Base-by-base conservation (phyloP, 2,113 vertebrate species). In the Gallinago undulata region DNA sequence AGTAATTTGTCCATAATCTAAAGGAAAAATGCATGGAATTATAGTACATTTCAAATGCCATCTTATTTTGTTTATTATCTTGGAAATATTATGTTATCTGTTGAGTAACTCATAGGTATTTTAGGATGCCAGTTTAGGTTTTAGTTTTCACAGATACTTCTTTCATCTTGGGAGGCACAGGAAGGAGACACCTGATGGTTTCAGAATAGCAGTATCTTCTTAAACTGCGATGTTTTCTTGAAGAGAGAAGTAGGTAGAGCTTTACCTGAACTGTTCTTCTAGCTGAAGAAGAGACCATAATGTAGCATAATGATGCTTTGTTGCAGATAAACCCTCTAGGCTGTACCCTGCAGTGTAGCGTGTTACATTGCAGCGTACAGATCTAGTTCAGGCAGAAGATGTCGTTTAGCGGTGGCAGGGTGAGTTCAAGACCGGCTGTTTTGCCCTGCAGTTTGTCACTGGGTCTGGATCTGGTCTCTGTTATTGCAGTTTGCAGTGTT, bases 341-440 rank as follows among this genome's bases (percentile, higher is more conserved):
- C 85, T 37, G 31, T 22, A 5, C 30, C 22, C 50, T 69, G 76
- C 30, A 2, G 6, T 10, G 7, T 10, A 21, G 6, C 35, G 5
- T 31, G 0, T 19, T 28, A 4, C 0, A 7, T 24, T 18, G 79
- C 4, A 0, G 2, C 2, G 2, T 35, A 10, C 67, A 11, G 47
- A 6, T 25, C 47, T 72, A 5, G 39, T 24, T 48, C 11, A 12
- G 66, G n/a, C 3, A 0, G 8, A 2, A 18, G 45, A 4, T 18
- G n/a, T 4, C 4, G 45, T 14, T 55, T 7, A 35, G 63, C 1
- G 3, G 59, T 27, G 53, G 23, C 62, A 21, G 24, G 39, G 15
- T 11, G 30, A 37, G 19, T 7, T 78, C 25, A 28, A 75, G 25
- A 6, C 0, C 1, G 31, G 50, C 33, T 1, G 0, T 50, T 62